phyloP scores from a whole-genome alignment of 2,888 invertebrate species.

The Scrobipalpa costella region DNA sequence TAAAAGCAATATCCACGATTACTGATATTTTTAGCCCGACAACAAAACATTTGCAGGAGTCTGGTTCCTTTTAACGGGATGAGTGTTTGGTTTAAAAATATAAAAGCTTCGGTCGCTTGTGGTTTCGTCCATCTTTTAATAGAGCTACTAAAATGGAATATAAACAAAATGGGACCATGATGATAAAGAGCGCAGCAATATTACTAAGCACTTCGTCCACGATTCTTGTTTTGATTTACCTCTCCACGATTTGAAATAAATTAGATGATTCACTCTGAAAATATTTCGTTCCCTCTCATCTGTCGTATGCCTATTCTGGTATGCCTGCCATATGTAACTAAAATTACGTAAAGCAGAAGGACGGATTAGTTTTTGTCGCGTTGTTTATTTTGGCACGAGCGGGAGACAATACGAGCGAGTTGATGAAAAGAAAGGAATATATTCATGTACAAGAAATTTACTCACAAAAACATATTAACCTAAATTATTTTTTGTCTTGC shows the following conservation, averaged over 20 bases:
- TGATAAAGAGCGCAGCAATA: neutral
- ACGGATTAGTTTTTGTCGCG: slow-evolving; percentile 43
- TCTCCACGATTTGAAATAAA: neutral
- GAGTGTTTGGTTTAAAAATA: slow-evolving; percentile 34
- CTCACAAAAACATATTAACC: neutral
- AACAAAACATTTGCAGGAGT: slow-evolving; percentile 46
- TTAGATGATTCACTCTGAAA: slow-evolving; percentile 25
- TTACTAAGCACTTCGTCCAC: neutral
- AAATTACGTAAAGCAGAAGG: slow-evolving; percentile 46
- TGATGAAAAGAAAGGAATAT: slow-evolving; percentile 25
- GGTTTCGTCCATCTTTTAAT: slow-evolving; percentile 24
- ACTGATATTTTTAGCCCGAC: slow-evolving; percentile 45
- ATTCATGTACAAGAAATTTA: neutral
- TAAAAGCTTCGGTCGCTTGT: slow-evolving; percentile 28
- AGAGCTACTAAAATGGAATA: slow-evolving; percentile 16
- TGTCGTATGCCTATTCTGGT: slow-evolving; percentile 30
- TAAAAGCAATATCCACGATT: slow-evolving; percentile 38
- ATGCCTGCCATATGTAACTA: slow-evolving; percentile 44
- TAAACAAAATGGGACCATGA: slow-evolving; percentile 7
- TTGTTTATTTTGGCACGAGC: slow-evolving; percentile 53
- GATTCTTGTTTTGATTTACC: neutral
- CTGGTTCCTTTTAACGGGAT: slow-evolving; percentile 33
- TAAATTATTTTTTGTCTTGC: neutral
- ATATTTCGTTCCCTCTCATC: slow-evolving; percentile 16
- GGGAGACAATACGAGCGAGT: slow-evolving; percentile 36